Base-by-base conservation (phyloP, 1,140 invertebrate genomes). In the Pomacea maculata region DNA sequence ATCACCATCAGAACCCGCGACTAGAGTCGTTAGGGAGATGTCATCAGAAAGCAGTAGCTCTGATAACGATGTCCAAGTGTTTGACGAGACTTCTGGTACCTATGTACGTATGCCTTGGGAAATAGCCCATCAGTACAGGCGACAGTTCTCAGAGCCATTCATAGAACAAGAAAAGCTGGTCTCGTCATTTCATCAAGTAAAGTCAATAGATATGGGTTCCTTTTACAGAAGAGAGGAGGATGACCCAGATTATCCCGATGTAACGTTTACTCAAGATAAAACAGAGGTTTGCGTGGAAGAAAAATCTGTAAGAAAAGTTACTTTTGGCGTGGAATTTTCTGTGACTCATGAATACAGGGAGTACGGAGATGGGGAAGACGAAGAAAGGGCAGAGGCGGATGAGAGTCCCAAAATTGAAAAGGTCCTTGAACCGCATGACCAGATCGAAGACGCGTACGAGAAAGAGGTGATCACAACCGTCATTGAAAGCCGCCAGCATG, bases 81-180 rank as follows among this genome's bases (percentile, higher is more conserved):
- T 86, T 86, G 87, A 89, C 85, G 84, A 85, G 77, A 25, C 74
- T 1, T 81, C 83, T 67, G 88, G 88, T 6, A 74, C 75, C 64
- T 84, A 83, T 65, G 78, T 83, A 29, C 84, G 65, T 80, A 78
- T 89, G 21, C 89, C 89, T 25, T 90, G 89, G 89, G 89, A 90
- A 85, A 86, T 87, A 67, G 87, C 84, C 21, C 83, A 86, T 74
- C 89, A 90, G 80, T 90, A 87, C 78, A 86, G 84, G 81, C 80
- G 89, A 52, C 89, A 90, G 83, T 88, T 89, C 78, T 90, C 89
- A 72, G 88, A 89, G 68, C 86, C 86, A 1, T 87, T 84, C 72
- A 45, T 84, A 72, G 84, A 88, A 55, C 86, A 88, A 75, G 86
- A 87, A 79, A 85, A 83, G 75, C 78, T 84, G 83, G 84, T 75